These are phyloP conservation scores for Lipophrys pholis DNA, from an alignment of 2,113 vertebrate genomes.

Conservation along the genomic window DNA sequence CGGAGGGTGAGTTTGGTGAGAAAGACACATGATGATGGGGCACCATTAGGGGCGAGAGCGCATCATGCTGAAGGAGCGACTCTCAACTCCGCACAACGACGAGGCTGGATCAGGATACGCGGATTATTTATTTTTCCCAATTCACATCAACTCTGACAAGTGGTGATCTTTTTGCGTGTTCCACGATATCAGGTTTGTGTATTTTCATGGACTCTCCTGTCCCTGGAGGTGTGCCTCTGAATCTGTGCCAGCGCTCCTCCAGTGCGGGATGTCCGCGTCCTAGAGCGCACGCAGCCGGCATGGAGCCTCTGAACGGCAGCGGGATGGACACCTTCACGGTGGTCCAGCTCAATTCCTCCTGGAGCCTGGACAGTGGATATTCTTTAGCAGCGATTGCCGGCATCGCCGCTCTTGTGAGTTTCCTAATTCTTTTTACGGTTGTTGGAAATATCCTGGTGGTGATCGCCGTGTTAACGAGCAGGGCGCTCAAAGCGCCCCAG, in stretches of 20 bases:
- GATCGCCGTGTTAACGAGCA: conserved; percentile 91
- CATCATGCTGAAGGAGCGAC: conserved; percentile 50
- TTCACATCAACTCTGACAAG: not conserved
- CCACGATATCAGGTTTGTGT: conserved; percentile 29
- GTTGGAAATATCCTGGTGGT: conserved; percentile 94
- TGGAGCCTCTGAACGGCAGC: conserved; percentile 83
- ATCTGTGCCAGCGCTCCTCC: conserved; percentile 7
- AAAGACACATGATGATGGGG: conserved; percentile 62
- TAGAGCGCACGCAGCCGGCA: conserved; percentile 50
- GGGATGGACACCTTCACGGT: conserved; percentile 78
- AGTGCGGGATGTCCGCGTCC: conserved; percentile 1
- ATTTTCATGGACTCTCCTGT: conserved; percentile 50
- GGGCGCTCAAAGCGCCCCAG: conserved; percentile 91
- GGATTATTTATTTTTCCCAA: not conserved
- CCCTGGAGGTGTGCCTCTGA: conserved; percentile 22
- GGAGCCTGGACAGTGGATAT: conserved; percentile 83
- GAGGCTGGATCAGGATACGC: not conserved
- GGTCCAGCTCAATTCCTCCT: conserved; percentile 78
- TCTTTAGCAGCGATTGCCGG: conserved; percentile 85
- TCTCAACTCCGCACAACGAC: conserved; percentile 39
- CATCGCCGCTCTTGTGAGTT: conserved; percentile 88
- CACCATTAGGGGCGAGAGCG: conserved; percentile 54
- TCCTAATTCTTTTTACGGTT: conserved; percentile 92
- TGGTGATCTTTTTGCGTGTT: conserved; percentile 3
- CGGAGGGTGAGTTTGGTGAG: conserved; percentile 56